These are phyloP conservation scores for Epizoanthus stellaris DNA, from an alignment of 92 coral and sea anemone species.

Conservation along the genomic window DNA sequence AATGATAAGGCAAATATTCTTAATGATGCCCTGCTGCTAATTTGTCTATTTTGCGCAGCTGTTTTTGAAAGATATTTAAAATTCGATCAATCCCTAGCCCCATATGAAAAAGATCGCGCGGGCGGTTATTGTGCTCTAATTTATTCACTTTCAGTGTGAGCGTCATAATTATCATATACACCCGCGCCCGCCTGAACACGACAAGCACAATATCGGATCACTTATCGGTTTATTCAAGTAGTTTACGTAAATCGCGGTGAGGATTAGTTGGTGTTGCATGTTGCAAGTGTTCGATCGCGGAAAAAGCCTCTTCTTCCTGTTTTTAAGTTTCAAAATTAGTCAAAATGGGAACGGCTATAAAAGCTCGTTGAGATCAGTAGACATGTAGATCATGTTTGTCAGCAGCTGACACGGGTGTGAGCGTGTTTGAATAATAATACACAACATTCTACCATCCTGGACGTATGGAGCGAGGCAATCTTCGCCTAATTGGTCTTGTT, in stretches of 20 bases:
- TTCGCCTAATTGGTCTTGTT: slow-evolving; percentile 23
- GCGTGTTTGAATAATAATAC: neutral
- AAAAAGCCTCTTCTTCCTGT: slow-evolving; percentile 2
- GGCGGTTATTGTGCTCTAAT: slow-evolving; percentile 25
- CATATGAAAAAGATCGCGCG: neutral
- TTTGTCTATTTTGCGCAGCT: no score
- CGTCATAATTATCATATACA: slow-evolving; percentile 36
- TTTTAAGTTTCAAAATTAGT: neutral
- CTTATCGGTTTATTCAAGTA: neutral
- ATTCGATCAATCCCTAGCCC: no score
- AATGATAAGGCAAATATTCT: no score
- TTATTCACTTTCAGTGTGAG: slow-evolving; percentile 11
- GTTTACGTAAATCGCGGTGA: neutral
- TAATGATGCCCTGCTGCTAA: no score
- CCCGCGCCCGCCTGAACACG: neutral
- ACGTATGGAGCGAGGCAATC: slow-evolving; percentile 31
- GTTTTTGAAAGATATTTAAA: no score
- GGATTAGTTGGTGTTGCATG: neutral
- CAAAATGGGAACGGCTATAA: neutral
- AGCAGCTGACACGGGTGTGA: neutral
- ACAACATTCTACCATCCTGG: neutral
- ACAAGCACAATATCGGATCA: neutral
- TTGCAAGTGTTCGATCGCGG: slow-evolving; percentile 23
- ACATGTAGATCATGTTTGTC: slow-evolving; percentile 24
- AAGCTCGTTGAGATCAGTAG: neutral